Evolutionary conservation across 2,113 vertebrate genomes (phyloP).

Genomic region (Nasalis larvatus): DNA sequence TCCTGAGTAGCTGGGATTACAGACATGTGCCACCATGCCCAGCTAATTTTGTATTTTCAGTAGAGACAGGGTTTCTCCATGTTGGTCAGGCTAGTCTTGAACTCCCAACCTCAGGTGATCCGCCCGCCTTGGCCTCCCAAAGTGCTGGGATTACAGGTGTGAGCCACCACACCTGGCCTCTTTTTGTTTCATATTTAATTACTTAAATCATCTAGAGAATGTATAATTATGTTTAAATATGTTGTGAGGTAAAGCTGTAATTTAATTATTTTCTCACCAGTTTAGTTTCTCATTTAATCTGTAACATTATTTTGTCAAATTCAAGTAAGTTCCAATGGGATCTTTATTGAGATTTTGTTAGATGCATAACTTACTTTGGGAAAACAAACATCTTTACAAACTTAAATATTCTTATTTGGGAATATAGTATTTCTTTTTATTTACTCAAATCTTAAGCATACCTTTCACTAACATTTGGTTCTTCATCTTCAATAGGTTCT

Average conservation of each 20-base stretch:
- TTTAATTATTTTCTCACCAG: background rate
- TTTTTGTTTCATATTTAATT: slow-evolving; percentile 19
- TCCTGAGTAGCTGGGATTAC: too few relatives aligned
- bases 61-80: too few relatives aligned
- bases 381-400: slow-evolving; percentile 24
- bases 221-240: background rate
- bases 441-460: background rate
- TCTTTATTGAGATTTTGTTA: background rate
- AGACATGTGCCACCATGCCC: too few relatives aligned
- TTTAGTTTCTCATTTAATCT: background rate
- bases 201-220: background rate
- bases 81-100: too few relatives aligned
- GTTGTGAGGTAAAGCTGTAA: background rate
- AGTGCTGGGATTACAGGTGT: too few relatives aligned
- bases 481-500: background rate
- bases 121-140: too few relatives aligned
- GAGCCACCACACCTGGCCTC: too few relatives aligned
- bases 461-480: background rate
- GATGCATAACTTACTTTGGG: background rate
- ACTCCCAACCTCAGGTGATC: too few relatives aligned
- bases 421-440: background rate
- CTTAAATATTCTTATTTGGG: background rate
- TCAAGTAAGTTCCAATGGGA: background rate
- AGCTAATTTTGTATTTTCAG: too few relatives aligned
- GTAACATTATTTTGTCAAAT: background rate